Base-by-base conservation (phyloP, 2,113 vertebrate genomes). In the Electrona antarctica region DNA sequence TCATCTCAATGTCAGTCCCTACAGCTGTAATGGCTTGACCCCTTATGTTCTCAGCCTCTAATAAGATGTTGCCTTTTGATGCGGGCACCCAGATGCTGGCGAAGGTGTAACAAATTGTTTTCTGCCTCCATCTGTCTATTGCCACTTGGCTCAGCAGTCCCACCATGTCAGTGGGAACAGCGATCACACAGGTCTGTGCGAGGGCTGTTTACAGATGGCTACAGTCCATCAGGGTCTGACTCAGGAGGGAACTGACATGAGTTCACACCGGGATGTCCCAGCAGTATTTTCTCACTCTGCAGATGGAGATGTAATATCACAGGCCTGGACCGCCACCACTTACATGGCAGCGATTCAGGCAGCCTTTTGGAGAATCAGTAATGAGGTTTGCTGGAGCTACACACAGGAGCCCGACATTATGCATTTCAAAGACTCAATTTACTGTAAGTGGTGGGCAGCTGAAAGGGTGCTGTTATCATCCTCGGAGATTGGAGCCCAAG, bases 291-390 rank as follows among this genome's bases (percentile, higher is more conserved):
- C 64, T 52, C 28, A 33, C 62, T 50, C 62, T 21, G 59, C 28
- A 52, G 45, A 50, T 51, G 54, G 47, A 7, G 66, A 60, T 68
- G 29, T 68, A 67, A 67, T 66, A 28, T 6, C 50, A 12, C 52
- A 15, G 47, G 6, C 49, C 13, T 28, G 49, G 49, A 50, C 28
- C 59, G 46, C 21, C 41, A 15, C 54, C 29, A 50, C 10, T 56
- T 50, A 28, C 67, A 69, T 57, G 55, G 47, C 10, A 13, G 57
- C 33, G 76, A 79, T 69, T 69, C 66, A 73, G n/a, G 41, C 57
- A 80, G 56, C 54, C 15, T 71, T 80, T 71, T 56, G 57, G 64
- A 48, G 64, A 66, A 71, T 76, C 63, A 68, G 66, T 79, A 70
- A 63, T 52, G 62, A 71, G 59, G 50, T 46, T 28, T 29, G 52